A percentile compares a stretch with the other conserved stretches of the same genome.
Conservation (phyloP, 2,797 vertebrate species). For the Cottoperca gobio region DNA sequence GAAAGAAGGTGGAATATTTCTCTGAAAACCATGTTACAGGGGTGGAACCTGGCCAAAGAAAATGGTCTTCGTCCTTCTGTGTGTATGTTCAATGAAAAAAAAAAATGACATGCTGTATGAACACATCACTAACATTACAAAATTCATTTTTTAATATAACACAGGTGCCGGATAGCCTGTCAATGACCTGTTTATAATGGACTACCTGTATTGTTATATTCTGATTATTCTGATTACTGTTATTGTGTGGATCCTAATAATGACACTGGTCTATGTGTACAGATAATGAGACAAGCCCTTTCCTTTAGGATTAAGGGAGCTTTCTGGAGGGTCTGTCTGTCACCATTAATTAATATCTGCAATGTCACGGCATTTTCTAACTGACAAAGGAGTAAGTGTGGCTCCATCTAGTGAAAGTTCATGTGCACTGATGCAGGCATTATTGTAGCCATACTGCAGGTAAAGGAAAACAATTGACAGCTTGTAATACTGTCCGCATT, state of each 20-base stretch:
- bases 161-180: slow-evolving; percentile 86
- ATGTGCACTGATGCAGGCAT: slow-evolving; percentile 51
- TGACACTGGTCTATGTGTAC: slow-evolving; percentile 76
- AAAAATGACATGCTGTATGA: slow-evolving; percentile 68
- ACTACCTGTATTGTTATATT: slow-evolving; percentile 75
- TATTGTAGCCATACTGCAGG: slow-evolving; percentile 59
- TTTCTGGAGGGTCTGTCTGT: slow-evolving; percentile 80
- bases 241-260: slow-evolving; percentile 73
- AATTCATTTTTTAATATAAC: slow-evolving; percentile 69
- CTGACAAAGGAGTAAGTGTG: slow-evolving; percentile 51
- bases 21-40: slow-evolving; percentile 60
- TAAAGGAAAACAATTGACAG: slow-evolving; percentile 21
- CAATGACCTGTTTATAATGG: slow-evolving; percentile 78
- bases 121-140: slow-evolving; percentile 66
- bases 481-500: slow-evolving; percentile 26
- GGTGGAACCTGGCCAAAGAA: slow-evolving; percentile 58
- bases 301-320: slow-evolving; percentile 69
- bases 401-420: slow-evolving; percentile 76
- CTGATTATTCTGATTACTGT: slow-evolving; percentile 71
- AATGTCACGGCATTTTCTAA: slow-evolving; percentile 31
- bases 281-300: slow-evolving; percentile 72
- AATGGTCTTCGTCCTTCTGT: slow-evolving; percentile 70
- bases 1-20: slow-evolving; percentile 27
- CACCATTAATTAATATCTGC: slow-evolving; percentile 52
- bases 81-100: slow-evolving; percentile 73